Base-by-base conservation (phyloP, 2,113 vertebrate genomes). In the Orthochromis indermauri region DNA sequence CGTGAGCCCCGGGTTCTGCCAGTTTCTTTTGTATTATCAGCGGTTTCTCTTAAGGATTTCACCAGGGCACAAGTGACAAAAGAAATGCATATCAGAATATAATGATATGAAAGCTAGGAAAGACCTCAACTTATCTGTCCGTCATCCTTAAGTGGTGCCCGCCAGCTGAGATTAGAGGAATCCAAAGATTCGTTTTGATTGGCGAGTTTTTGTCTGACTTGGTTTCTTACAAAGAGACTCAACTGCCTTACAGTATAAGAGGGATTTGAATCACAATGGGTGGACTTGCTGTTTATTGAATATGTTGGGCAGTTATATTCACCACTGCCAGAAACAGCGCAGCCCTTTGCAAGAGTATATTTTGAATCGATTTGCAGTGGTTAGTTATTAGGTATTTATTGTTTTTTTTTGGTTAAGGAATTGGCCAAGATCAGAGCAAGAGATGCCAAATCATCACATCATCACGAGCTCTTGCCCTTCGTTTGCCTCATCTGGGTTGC, bases 241-340 rank as follows among this genome's bases (percentile, higher is more conserved):
- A 94, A 96, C 96, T 95, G 96, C 96, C 84, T 90, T 96, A 95
- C 89, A 94, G 91, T 95, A 79, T 93, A 91, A 89, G 71, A 90
- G 84, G 78, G 95, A 95, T 94, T 97, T 95, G 94, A 95, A 95
- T 95, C 95, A 86, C 54, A 2, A 80, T 45, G 54, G 66, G 81
- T n/a, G 66, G 54, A 24, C 76, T 63, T 66, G 84, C 87, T 73
- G 87, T 93, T 88, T 83, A 54, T 88, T 83, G 45, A 84, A 79
- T 54, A 91, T 93, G 91, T 95, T 81, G 92, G 80, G 31, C 55
- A 95, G 94, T 96, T 97, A 92, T 84, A 82, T 86, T 92, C 84
- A 93, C 79, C 90, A 95, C 94, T 95, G 94, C 94, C 93, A 95
- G 91, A 94, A 90, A 89, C 85, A 89, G 79, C 63, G 59, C 85